These are phyloP conservation scores for Fratercula arctica DNA, from an alignment of 2,797 vertebrate species.

Conservation along the genomic window DNA sequence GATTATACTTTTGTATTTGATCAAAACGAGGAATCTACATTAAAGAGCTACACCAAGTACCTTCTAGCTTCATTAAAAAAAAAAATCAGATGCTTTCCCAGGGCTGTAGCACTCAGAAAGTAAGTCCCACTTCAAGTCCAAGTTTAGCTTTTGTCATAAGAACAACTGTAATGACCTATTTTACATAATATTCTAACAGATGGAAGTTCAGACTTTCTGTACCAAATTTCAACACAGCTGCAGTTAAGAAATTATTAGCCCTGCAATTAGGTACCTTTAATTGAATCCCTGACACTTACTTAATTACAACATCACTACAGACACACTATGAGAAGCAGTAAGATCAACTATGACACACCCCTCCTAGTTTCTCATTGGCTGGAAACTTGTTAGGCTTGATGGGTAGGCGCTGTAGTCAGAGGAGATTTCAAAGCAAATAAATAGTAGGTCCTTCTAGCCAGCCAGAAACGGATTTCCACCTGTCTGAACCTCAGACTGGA, in stretches of 20 bases:
- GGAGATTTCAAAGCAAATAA: background rate
- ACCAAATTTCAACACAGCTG: background rate
- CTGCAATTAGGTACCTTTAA: conserved; percentile 58
- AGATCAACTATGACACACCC: conserved; percentile 47
- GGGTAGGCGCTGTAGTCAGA: background rate
- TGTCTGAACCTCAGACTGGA: background rate
- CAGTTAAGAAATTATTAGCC: conserved; percentile 13
- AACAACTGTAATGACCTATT: background rate
- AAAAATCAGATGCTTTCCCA: background rate
- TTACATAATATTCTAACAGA: background rate
- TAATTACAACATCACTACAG: conserved; percentile 64
- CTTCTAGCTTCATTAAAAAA: background rate
- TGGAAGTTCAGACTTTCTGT: background rate
- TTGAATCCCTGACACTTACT: conserved; percentile 24
- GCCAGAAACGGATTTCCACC: background rate
- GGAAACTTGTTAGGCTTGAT: conserved; percentile 41
- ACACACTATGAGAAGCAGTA: conserved; percentile 19
- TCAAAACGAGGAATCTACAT: background rate
- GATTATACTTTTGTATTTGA: conserved; percentile 5
- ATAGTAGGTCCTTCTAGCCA: conserved; percentile 30
- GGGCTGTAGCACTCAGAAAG: background rate
- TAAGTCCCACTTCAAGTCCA: background rate
- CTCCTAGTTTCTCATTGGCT: conserved; percentile 54
- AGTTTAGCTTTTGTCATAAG: background rate
- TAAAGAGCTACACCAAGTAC: background rate